These are phyloP conservation scores for Acanthosepion esculentum DNA, from an alignment of 2,888 invertebrate species.

Conservation along the genomic window DNA sequence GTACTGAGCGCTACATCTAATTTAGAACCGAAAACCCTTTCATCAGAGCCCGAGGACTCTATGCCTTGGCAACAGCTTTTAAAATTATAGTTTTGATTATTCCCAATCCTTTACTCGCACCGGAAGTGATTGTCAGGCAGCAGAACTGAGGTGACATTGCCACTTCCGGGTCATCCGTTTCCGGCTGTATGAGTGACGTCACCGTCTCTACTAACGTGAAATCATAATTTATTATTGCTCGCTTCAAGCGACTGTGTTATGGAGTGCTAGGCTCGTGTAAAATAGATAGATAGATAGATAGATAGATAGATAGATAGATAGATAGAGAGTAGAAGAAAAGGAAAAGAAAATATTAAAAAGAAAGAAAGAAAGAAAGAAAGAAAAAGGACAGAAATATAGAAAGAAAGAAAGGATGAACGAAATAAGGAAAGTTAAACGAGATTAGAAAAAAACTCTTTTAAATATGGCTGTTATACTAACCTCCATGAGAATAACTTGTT, in stretches of 20 bases:
- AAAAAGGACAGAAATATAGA: too few species aligned
- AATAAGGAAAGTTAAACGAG: too few species aligned
- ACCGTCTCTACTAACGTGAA: background rate
- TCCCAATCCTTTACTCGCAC: background rate
- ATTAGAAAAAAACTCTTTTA: too few species aligned
- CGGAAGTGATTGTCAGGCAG: background rate
- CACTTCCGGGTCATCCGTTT: constrained; percentile 5
- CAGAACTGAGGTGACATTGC: background rate
- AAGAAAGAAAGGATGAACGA: too few species aligned
- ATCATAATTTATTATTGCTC: background rate
- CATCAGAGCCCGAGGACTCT: background rate
- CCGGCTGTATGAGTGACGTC: background rate
- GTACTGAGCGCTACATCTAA: background rate
- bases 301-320: too few species aligned
- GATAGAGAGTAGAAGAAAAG: too few species aligned
- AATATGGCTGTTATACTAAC: too few species aligned
- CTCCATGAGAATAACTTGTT: too few species aligned
- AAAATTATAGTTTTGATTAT: constrained; percentile 33
- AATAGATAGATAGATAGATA: background rate
- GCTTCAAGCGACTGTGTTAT: background rate
- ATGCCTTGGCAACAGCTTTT: background rate
- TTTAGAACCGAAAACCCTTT: background rate
- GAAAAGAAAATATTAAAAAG: too few species aligned
- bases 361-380: too few species aligned
- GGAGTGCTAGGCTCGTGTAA: background rate